Evolutionary conservation across 2,888 invertebrate genomes (phyloP), one percentile per base, ranked within the genome.

Genomic region (Furcula furcula): DNA sequence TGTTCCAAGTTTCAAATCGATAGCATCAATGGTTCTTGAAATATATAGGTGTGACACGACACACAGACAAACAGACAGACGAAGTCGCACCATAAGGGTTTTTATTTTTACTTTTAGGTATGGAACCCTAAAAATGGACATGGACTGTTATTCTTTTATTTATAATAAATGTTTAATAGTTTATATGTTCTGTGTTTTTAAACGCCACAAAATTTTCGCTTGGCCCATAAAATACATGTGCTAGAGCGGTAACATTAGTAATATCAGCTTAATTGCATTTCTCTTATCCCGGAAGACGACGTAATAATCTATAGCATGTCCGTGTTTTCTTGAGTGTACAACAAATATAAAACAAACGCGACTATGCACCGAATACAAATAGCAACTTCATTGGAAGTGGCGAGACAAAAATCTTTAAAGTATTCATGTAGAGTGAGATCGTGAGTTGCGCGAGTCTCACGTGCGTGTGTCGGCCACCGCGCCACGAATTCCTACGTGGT

Each of bases 401-500:
- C 32, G 48, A 48, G 37, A 49, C 49, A 53, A 52, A n/a, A 36
- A 54, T 58, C 46, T 42, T 43, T 50, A 41, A 48, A 46, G 48
- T 37, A 35, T 34, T 19, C 31, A 35, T 37, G 34, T 23, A 37
- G 29, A 39, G 51, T 40, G 45, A 48, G 52, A 46, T 48, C 47
- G 57, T 59, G 64, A 58, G 62, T 49, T 50, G 39, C 38, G 31
- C 46, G 38, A 44, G 46, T 59, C 55, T 43, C 55, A 49, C 55
- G 61, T 50, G 27, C 41, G 31, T 30, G 39, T 26, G 38, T 39
- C 53, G 42, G 36, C 50, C 46, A 41, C 38, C 50, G 46, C 47
- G 46, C 49, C 37, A 51, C 46, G 60, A 59, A 71, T 68, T 63
- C 66, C 71, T 67, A 77, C 78, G 76, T 77, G 76, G 68, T 52